Evolutionary conservation across 2,888 invertebrate genomes (phyloP), one percentile per base, ranked within the genome.

Genomic region (Eustalomyia histrio): DNA sequence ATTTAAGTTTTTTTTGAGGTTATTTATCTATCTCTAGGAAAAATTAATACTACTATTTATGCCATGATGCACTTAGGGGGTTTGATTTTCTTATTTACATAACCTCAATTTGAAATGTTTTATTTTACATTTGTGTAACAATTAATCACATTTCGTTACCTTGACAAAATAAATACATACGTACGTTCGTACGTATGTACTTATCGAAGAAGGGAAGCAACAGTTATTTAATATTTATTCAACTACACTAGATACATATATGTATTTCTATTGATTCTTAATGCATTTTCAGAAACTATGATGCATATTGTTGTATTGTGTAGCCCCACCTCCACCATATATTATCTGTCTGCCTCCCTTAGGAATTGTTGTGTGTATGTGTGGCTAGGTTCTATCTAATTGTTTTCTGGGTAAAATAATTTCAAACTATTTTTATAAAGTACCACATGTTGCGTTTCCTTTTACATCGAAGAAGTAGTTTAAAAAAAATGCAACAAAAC

Each of bases 381-480:
- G 16, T 67, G 43, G 60, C 12, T 63, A 72, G 29, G 29, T 29
- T 63, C 47, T 67, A 73, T 63, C 47, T 67, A 73, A 79, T 79
- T 79, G 79, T 7, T 50, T 79, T 68, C 57, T 79, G 74, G 63
- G 63, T 68, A 68, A 68, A 67, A 69, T 68, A 35, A 68, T 63
- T 68, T 67, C 14, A 39, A 60, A 65, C 17, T 35, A 47, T n/a
- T 64, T 63, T 58, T 39, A 58, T 65, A 29, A 39, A 52, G 18
- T 69, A 17, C 79, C 79, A 79, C 79, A 79, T 79, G 74, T 79
- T 74, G 79, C 79, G 64, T 69, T 69, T 74, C 53, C 33, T 53
- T 73, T 35, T 14, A 53, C 58, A 55, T 69, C 12, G 33, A 53
- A 52, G 33, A 53, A 52, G 39, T 43, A 71, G n/a, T 63, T 64